Evolutionary conservation across 2,113 vertebrate genomes (phyloP).

Genomic region (Sapajus apella): DNA sequence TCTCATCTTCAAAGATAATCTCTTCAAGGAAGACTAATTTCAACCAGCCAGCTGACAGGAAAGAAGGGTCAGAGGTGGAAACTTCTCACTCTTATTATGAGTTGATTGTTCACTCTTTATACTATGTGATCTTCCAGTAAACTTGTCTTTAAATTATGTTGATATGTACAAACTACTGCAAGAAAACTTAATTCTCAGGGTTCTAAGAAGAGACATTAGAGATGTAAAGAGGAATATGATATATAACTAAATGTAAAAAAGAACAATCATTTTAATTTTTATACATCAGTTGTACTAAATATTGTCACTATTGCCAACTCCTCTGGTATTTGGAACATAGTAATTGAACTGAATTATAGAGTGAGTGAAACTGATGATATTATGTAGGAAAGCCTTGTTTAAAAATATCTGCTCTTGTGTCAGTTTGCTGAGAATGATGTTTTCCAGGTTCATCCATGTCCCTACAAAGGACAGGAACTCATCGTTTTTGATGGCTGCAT

Average conservation of each 20-base stretch:
- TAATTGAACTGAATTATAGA: slow-evolving; percentile 54
- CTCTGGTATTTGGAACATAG: slow-evolving; percentile 25
- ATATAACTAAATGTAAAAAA: not conserved
- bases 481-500: no score
- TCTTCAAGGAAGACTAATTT: not conserved
- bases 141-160: not conserved
- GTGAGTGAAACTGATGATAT: not conserved
- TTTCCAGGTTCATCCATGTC: no score
- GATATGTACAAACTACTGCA: not conserved
- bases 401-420: not conserved
- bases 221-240: not conserved
- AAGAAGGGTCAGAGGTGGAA: not conserved
- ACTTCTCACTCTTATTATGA: not conserved
- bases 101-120: not conserved
- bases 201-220: not conserved
- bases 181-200: not conserved
- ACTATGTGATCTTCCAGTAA: not conserved
- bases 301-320: not conserved
- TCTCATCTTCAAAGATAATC: not conserved
- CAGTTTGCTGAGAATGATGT: no score
- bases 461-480: no score
- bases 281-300: not conserved
- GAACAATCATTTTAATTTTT: slow-evolving; percentile 47
- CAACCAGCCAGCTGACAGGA: not conserved
- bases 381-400: slow-evolving; percentile 38